Evolutionary conservation across 2,797 vertebrate genomes (phyloP).

Genomic region (Lutjanus argentimaculatus): DNA sequence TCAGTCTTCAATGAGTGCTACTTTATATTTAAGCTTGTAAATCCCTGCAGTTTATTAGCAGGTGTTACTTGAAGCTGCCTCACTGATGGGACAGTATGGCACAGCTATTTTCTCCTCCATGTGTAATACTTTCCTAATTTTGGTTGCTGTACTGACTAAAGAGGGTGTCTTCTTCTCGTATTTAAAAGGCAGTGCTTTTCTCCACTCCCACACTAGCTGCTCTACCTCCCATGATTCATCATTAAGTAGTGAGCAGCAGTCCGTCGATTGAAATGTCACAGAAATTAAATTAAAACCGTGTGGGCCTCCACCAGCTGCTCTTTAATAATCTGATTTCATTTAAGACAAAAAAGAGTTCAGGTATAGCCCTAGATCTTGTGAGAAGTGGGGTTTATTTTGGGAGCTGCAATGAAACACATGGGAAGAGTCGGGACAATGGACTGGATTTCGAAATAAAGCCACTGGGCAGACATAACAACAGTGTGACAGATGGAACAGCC

Average conservation of each 20-base stretch:
- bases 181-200: slow-evolving; percentile 26
- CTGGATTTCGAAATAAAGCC: neutral
- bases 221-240: slow-evolving; percentile 39
- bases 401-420: neutral
- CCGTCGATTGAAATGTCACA: slow-evolving; percentile 6
- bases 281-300: slow-evolving; percentile 17
- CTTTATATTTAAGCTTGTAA: slow-evolving; percentile 45
- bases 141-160: slow-evolving; percentile 25
- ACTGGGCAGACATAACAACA: neutral
- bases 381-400: neutral
- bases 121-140: slow-evolving; percentile 56
- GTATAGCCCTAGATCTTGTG: neutral
- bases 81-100: slow-evolving; percentile 1
- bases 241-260: neutral
- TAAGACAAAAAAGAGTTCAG: neutral
- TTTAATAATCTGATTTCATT: slow-evolving; percentile 8
- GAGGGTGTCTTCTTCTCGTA: slow-evolving; percentile 15
- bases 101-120: slow-evolving; percentile 53
- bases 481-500: slow-evolving; percentile 27
- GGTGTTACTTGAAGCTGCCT: slow-evolving; percentile 49
- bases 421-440: slow-evolving; percentile 26
- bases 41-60: slow-evolving; percentile 45
- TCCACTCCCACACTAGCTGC: slow-evolving; percentile 10
- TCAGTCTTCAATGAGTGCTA: slow-evolving; percentile 6
- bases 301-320: slow-evolving; percentile 38